Evolutionary conservation across 2,113 vertebrate species (phyloP).

Genomic region (Pterocles burchelli): DNA sequence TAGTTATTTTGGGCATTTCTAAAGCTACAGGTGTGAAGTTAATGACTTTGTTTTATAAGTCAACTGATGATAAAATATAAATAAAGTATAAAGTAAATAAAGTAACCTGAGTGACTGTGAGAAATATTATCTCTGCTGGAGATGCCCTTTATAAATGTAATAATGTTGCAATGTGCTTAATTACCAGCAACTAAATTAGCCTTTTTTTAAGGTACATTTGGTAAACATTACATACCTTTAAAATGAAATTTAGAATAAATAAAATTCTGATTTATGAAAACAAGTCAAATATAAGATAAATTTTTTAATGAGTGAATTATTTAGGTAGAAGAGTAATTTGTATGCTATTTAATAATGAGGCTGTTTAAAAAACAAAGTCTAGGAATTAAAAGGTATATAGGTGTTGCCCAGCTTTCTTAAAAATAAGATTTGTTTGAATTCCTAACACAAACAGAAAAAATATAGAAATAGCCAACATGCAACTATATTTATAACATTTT

Average conservation of each 20-base stretch:
- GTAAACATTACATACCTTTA: not conserved
- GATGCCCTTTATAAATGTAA: constrained; percentile 56
- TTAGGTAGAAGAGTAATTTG: not conserved
- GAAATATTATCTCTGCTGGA: constrained; percentile 67
- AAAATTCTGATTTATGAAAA: not conserved
- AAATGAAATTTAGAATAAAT: not conserved
- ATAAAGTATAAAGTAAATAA: constrained; percentile 6
- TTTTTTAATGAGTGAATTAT: not conserved
- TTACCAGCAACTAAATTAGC: not conserved
- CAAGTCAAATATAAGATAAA: not conserved
- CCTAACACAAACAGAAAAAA: not conserved
- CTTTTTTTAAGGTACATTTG: not conserved
- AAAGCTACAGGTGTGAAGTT: not conserved
- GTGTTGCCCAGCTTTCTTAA: not conserved
- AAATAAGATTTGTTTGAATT: not conserved
- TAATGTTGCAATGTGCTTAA: constrained; percentile 57
- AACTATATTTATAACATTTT: not conserved
- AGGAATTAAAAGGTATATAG: not conserved
- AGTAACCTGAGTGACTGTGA: constrained; percentile 64
- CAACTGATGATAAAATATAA: not conserved
- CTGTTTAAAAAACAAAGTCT: not conserved
- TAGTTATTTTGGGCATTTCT: not conserved
- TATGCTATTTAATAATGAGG: not conserved
- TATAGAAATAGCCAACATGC: not conserved
- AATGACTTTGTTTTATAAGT: not conserved